phyloP scores from a whole-genome alignment of 2,888 invertebrate genomes.

The Hirtodrosophila alboralis region DNA sequence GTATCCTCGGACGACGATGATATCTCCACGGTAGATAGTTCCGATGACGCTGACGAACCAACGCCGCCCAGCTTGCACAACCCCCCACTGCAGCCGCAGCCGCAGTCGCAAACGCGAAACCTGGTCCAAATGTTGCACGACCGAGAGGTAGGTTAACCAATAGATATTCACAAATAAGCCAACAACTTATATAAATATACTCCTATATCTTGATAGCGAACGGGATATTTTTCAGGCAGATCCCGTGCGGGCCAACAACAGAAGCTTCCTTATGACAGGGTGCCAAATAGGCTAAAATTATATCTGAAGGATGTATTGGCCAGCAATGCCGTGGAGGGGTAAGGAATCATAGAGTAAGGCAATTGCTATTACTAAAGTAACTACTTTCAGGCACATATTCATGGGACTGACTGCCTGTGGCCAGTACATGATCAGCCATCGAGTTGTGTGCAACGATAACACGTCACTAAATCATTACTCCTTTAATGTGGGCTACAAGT shows the following conservation, averaged over 20 bases:
- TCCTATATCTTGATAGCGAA: slow-evolving; percentile 81
- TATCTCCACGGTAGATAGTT: slow-evolving; percentile 74
- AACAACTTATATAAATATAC: not conserved
- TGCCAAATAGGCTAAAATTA: slow-evolving; percentile 86
- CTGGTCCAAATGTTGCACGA: slow-evolving; percentile 75
- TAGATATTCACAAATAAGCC: not conserved
- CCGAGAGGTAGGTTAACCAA: slow-evolving; percentile 71
- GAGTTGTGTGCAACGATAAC: slow-evolving; percentile 86
- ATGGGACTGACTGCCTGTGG: slow-evolving; percentile 98
- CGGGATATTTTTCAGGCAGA: slow-evolving; percentile 85
- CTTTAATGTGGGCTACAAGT: slow-evolving; percentile 87
- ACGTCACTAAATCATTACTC: slow-evolving; percentile 85
- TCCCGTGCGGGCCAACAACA: slow-evolving; percentile 84
- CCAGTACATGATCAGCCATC: slow-evolving; percentile 95
- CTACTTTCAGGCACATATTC: slow-evolving; percentile 90
- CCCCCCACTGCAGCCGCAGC: slow-evolving; percentile 31
- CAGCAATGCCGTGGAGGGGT: slow-evolving; percentile 85
- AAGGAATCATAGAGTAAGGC: slow-evolving; percentile 19
- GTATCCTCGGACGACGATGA: slow-evolving; percentile 78
- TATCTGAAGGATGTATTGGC: slow-evolving; percentile 88
- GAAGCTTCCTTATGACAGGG: slow-evolving; percentile 85
- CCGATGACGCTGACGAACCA: slow-evolving; percentile 71
- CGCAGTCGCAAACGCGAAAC: slow-evolving; percentile 62
- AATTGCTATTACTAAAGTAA: not conserved
- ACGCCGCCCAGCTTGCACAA: slow-evolving; percentile 23